Conservation (phyloP, 2,797 vertebrate genomes). For the Adelosebastes latens region DNA sequence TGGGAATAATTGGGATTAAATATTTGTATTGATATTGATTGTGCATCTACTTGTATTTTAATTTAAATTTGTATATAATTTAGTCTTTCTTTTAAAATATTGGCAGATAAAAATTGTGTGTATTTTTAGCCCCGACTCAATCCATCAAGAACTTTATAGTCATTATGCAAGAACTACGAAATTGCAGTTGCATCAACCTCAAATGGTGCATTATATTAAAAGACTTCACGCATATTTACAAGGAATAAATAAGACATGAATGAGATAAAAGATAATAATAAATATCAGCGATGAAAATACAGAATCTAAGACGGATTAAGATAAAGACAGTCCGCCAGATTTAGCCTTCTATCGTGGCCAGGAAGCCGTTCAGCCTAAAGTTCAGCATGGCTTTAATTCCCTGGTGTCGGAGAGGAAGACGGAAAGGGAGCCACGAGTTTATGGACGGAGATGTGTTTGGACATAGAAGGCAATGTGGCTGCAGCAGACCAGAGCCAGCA, state of each 20-base stretch:
- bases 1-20: too few species aligned
- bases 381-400: constrained; percentile 26
- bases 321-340: not conserved
- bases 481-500: constrained; percentile 29
- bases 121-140: not conserved
- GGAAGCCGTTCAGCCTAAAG: constrained; percentile 1
- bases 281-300: too few species aligned
- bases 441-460: constrained; percentile 28
- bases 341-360: not conserved
- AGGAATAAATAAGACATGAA: too few species aligned
- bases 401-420: constrained; percentile 11
- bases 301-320: too few species aligned
- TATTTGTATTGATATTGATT: too few species aligned
- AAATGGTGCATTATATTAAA: too few species aligned
- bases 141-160: too few species aligned
- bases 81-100: not conserved
- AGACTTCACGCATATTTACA: too few species aligned
- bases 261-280: too few species aligned
- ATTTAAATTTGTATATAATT: not conserved
- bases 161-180: too few species aligned
- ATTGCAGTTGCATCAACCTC: too few species aligned
- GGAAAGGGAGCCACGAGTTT: constrained; percentile 19
- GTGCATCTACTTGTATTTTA: not conserved
- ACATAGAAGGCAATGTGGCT: constrained; percentile 47
- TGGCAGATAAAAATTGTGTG: not conserved